Base-by-base conservation (phyloP, 2,797 vertebrate species). In the Cygnus olor region DNA sequence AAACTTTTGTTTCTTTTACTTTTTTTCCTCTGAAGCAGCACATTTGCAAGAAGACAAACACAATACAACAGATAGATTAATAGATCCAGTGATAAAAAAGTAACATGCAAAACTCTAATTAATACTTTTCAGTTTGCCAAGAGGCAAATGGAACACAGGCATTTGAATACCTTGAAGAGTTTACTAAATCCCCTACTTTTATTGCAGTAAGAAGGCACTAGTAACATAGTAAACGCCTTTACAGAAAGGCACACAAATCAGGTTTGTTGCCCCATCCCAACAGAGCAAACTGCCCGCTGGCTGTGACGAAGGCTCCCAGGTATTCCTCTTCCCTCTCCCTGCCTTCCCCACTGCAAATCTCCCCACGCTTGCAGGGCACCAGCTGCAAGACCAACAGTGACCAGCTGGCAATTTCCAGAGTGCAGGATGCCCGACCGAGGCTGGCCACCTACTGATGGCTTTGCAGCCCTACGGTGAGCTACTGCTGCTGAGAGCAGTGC, bases 381-480 rank as follows among this genome's bases (percentile, higher is more conserved):
- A 79, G 22, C 80, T 89, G 1, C 49, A 51, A 51, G 49, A 51
- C 49, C 49, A 51, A 25, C 49, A 25, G 49, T 25, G 24, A 24
- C 49, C 49, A 51, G 49, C 49, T 51, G 24, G 49, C 49, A 14
- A 25, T 58, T 42, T n/a, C 61, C 85, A 71, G 30, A 80, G n/a
- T 1, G 3, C 19, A 68, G 15, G 25, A 71, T 1, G 27, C 51
- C 51, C 5, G 2, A 51, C 12, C 6, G 6, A 84, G 28, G 45
- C 14, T 3, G 2, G 28, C 68, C 27, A 65, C 0, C 0, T 30
- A 61, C 38, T 8, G 8, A 4, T 11, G 36, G 15, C 34, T 79
- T 80, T 79, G 15, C 16, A 79, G 54, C 51, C 71, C 42, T 69
- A 12, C 2, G 1, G 36, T 60, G 44, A 64, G 38, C 53, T 24